Conservation (phyloP, 2,113 vertebrate genomes). For the Heterocephalus glaber region DNA sequence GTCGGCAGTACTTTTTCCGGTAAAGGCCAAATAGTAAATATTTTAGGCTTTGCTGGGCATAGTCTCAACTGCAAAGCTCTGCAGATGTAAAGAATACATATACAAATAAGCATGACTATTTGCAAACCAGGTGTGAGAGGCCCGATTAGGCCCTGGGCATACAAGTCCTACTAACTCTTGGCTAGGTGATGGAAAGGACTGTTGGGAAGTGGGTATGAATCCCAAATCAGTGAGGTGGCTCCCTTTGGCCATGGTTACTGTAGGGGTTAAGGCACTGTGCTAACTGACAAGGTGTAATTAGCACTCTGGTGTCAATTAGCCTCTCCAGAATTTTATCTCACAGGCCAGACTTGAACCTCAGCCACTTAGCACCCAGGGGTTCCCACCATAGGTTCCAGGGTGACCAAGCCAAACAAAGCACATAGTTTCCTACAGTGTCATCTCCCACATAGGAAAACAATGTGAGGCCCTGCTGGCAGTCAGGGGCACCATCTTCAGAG, state of each 20-base stretch:
- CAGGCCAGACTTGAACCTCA: neutral
- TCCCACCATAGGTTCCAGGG: neutral
- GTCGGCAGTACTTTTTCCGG: neutral
- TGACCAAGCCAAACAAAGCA: neutral
- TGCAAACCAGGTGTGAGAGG: conserved; percentile 14
- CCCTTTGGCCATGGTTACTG: neutral
- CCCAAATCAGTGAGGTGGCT: neutral
- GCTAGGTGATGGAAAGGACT: neutral
- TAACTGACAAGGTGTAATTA: neutral
- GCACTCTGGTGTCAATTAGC: neutral
- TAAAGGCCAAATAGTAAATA: conserved; percentile 8
- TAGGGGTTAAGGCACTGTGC: neutral
- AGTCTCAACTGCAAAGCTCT: neutral
- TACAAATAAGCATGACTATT: neutral
- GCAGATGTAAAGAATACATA: neutral
- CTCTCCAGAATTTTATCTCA: neutral
- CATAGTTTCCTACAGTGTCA: neutral
- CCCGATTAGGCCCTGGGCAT: neutral
- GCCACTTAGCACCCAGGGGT: neutral
- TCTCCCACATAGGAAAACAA: neutral
- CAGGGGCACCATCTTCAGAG: neutral
- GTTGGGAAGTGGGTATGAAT: neutral
- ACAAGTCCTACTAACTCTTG: neutral
- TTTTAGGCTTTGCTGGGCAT: neutral
- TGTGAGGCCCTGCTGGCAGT: neutral